These are phyloP conservation scores for Lithodes maja DNA, from an alignment of 2,888 invertebrate species.

Conservation along the genomic window DNA sequence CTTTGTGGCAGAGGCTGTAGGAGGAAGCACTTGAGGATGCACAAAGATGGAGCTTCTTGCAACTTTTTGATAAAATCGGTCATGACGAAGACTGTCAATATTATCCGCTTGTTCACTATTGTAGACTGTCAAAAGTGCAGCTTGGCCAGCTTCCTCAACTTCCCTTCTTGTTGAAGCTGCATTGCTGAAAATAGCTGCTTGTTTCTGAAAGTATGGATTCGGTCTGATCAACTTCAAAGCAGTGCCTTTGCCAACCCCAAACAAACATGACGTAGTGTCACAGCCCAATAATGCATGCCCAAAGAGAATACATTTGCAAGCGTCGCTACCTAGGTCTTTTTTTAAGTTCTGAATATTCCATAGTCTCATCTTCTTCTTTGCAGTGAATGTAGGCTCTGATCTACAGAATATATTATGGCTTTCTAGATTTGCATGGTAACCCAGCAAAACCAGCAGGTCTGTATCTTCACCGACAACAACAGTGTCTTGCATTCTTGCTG, in stretches of 20 bases:
- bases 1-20: neutral
- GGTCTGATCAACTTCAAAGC: too few relatives aligned
- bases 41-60: slow-evolving; percentile 7
- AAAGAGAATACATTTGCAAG: neutral
- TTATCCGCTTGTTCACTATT: too few relatives aligned
- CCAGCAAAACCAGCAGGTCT: neutral
- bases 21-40: neutral
- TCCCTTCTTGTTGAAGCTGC: too few relatives aligned
- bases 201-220: too few relatives aligned
- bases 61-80: neutral
- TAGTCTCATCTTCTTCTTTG: neutral
- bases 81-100: too few relatives aligned
- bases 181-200: too few relatives aligned
- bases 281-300: neutral
- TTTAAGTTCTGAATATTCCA: neutral
- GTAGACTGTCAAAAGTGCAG: too few relatives aligned
- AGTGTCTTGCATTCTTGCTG: neutral
- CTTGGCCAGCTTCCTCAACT: too few relatives aligned
- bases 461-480: neutral
- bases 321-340: neutral
- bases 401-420: slow-evolving; percentile 1
- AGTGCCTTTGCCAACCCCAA: too few relatives aligned
- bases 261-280: neutral
- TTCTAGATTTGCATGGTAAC: neutral
- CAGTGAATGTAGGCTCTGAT: slow-evolving; percentile 9